Evolutionary conservation across 2,113 vertebrate species (phyloP).

Genomic region (Sphaerodactylus townsendi): DNA sequence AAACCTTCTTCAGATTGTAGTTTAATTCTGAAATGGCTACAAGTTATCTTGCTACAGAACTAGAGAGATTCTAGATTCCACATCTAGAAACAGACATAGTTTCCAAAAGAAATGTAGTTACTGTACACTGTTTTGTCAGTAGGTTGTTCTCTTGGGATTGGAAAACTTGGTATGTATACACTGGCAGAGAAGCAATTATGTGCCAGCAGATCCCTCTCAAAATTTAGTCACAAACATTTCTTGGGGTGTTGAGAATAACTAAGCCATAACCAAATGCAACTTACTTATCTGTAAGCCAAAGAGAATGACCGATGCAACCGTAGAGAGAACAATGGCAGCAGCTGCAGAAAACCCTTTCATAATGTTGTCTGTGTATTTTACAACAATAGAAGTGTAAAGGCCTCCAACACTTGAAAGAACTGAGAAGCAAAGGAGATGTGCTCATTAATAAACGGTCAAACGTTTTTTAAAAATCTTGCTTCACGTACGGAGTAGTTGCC

Average conservation of each 20-base stretch:
- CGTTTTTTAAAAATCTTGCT: neutral
- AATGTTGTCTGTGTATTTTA: slow-evolving; percentile 98
- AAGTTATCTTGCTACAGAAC: neutral
- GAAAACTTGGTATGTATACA: too few relatives aligned
- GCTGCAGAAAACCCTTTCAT: slow-evolving; percentile 99
- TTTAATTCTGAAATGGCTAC: neutral
- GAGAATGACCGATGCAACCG: slow-evolving; percentile 88
- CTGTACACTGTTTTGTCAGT: neutral
- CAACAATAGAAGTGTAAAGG: slow-evolving; percentile 93
- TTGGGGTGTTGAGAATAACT: neutral
- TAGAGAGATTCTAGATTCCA: neutral
- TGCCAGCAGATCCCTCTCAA: neutral
- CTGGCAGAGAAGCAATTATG: neutral
- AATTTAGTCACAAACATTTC: neutral
- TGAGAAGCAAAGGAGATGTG: slow-evolving; percentile 55
- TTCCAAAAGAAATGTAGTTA: too few relatives aligned
- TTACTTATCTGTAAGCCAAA: slow-evolving; percentile 96
- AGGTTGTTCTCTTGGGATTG: too few relatives aligned
- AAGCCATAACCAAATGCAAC: slow-evolving; percentile 56
- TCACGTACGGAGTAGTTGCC: neutral
- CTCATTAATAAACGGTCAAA: neutral
- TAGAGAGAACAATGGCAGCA: slow-evolving; percentile 95
- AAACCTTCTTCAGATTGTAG: neutral
- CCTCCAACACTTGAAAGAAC: slow-evolving; percentile 94
- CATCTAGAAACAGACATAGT: too few relatives aligned